phyloP scores from a whole-genome alignment of 1,140 invertebrate species.

The Drosophila lacertosa region DNA sequence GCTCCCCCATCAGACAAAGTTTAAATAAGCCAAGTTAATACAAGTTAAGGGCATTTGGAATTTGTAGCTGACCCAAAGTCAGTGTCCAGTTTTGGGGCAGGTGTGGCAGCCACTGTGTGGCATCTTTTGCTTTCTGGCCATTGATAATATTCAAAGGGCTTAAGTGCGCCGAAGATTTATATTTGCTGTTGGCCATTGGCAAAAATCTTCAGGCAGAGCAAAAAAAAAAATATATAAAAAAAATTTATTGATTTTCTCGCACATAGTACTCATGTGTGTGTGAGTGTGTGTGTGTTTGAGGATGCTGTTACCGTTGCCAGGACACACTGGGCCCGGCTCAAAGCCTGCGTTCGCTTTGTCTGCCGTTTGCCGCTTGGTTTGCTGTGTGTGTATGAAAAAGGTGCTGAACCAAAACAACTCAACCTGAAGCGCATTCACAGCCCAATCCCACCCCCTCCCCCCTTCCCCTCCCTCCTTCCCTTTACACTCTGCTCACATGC shows the following conservation, averaged over 20 bases:
- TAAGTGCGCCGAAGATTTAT: slow-evolving; percentile 76
- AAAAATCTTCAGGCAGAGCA: slow-evolving; percentile 43
- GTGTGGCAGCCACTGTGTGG: slow-evolving; percentile 21
- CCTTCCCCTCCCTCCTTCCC: neutral
- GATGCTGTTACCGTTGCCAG: slow-evolving; percentile 46
- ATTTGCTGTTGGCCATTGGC: slow-evolving; percentile 70
- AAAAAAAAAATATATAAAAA: slow-evolving; percentile 61
- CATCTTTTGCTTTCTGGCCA: slow-evolving; percentile 44
- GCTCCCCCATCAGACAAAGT: no score
- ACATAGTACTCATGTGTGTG: slow-evolving; percentile 32
- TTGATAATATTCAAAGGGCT: slow-evolving; percentile 82
- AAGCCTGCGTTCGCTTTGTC: slow-evolving; percentile 62
- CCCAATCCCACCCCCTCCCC: neutral
- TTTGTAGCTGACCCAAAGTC: slow-evolving; percentile 16
- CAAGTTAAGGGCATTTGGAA: slow-evolving; percentile 23
- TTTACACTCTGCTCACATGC: neutral
- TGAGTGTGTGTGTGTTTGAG: slow-evolving; percentile 33
- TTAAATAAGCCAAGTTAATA: no score
- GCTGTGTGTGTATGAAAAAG: slow-evolving; percentile 26
- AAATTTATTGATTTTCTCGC: slow-evolving; percentile 77
- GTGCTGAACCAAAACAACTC: slow-evolving; percentile 50
- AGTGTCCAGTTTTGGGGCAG: slow-evolving; percentile 12
- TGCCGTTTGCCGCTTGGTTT: slow-evolving; percentile 50
- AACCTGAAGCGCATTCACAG: slow-evolving; percentile 10
- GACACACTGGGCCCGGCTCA: slow-evolving; percentile 24